Percentiles rank a stretch among this genome's conserved stretches.
Conservation (phyloP, 1,140 invertebrate genomes). For the Delia radicum region DNA sequence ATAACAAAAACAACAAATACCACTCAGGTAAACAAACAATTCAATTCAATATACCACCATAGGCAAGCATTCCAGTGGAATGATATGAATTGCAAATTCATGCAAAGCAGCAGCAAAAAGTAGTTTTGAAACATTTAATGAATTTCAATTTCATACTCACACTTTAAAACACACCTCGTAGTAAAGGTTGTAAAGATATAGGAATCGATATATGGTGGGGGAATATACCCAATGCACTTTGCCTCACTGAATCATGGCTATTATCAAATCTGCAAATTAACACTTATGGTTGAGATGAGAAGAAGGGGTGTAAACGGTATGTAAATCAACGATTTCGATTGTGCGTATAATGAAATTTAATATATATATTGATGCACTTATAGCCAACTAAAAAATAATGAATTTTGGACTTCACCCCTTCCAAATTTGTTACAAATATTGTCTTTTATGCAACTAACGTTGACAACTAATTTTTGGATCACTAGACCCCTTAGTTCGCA, state of each 20-base stretch:
- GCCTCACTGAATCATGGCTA: slow-evolving; percentile 1
- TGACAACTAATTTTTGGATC: not conserved
- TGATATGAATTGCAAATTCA: not conserved
- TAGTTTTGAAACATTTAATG: not conserved
- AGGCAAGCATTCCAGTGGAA: not conserved
- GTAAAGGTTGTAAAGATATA: not conserved
- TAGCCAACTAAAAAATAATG: no score
- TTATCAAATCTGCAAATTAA: slow-evolving; percentile 18
- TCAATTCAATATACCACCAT: not conserved
- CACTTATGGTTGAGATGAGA: not conserved
- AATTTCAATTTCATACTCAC: not conserved
- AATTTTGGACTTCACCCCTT: no score
- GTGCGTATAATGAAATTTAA: not conserved
- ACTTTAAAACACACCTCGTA: not conserved
- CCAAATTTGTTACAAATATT: no score
- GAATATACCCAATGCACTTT: not conserved
- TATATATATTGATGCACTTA: not conserved
- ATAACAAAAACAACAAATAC: not conserved
- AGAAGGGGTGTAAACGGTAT: not conserved
- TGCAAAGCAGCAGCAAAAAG: not conserved
- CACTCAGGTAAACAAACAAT: not conserved
- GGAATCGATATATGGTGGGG: not conserved
- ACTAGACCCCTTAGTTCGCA: no score
- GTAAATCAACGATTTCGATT: not conserved
- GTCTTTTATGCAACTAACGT: not conserved